Conservation (phyloP, 2,797 vertebrate species). For the Megaceryle alcyon region DNA sequence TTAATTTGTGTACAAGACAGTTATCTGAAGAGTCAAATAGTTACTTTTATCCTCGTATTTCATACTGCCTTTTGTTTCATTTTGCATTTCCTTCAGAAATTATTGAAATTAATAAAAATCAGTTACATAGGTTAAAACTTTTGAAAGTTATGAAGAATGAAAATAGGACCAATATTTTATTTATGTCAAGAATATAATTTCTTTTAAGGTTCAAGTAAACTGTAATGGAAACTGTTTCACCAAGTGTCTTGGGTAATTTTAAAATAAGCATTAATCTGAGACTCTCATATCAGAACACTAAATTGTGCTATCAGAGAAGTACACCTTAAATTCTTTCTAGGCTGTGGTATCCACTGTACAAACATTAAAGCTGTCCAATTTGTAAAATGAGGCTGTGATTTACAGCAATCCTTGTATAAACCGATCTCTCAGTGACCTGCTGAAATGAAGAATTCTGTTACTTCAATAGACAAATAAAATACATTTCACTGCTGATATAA, state of each 20-base stretch:
- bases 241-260: background rate
- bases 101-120: background rate
- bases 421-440: constrained; percentile 42
- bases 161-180: background rate
- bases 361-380: background rate
- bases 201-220: background rate
- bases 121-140: background rate
- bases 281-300: background rate
- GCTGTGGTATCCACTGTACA: background rate
- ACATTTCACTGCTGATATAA: constrained; percentile 42
- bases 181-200: background rate
- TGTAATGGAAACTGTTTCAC: background rate
- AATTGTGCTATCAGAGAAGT: background rate
- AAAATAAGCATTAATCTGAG: background rate
- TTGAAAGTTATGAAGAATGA: background rate
- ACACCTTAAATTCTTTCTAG: background rate
- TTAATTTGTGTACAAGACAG: background rate
- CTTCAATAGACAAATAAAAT: constrained; percentile 57
- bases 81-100: background rate
- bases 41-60: background rate
- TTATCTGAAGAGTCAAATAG: background rate
- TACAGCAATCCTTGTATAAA: constrained; percentile 58
- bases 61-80: background rate
- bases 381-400: background rate
- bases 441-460: constrained; percentile 48